Base-by-base conservation (phyloP, 2,797 vertebrate genomes). In the Apogon talboti region DNA sequence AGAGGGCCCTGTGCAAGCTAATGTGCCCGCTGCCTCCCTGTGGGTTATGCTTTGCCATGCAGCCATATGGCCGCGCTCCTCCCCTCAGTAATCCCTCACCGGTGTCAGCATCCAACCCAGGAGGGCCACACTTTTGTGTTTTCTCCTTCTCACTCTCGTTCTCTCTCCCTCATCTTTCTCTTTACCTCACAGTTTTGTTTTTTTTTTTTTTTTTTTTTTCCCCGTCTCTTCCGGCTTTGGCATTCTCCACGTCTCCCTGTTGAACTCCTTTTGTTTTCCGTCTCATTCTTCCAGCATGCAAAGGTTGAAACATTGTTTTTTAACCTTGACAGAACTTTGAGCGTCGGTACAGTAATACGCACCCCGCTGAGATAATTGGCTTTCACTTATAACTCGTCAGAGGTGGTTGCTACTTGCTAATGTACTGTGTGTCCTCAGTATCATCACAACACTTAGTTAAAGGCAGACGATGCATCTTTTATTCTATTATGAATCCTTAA, bases 1-100 rank as follows among this genome's bases (percentile, higher is more conserved):
- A 77, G 84, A 82, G 80, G 81, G 79, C 78, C 86, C 81, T 79
- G 49, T 70, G 86, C 85, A 85, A 89, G 87, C 86, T 91, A 91
- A 92, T 92, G 91, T 77, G 78, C 84, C 85, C 74, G 78, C 78
- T 58, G 83, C 81, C 86, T 88, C 89, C 89, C 91, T 57, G 82
- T 69, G 88, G 91, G 88, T 81, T 82, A 81, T 81, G 73, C 85
- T 89, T 81, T 85, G 82, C 89, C 87, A 81, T 75, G 80, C 86
- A 78, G 88, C 90, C 91, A 91, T 91, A 91, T 91, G 91, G 90
- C 82, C 76, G 55, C 40, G 76, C 84, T 89, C 87, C 89, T 86
- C 88, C 87, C 79, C 77, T 85, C 85, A 80, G 86, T 84, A 81
- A 91, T 90, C 89, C 87, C 89, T 91, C 90, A 91, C 83, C 64